Evolutionary conservation across 2,888 invertebrate genomes (phyloP), one percentile per base, ranked within the genome.

Genomic region (Callimorpha dominula): DNA sequence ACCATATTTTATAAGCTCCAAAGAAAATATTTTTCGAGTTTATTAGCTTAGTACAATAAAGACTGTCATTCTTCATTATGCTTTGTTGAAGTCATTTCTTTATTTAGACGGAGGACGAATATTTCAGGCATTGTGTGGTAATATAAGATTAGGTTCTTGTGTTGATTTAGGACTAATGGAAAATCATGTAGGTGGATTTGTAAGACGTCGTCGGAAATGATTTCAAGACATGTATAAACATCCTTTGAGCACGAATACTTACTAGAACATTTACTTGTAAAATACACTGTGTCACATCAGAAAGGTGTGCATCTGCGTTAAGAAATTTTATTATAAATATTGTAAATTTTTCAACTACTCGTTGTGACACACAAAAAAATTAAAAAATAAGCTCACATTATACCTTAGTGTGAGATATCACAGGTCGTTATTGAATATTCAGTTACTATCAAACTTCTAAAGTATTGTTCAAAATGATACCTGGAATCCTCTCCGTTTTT

Each of bases 1-100:
- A 91, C 91, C 89, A 92, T 92, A 92, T 93, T 94, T 93, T 90
- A 91, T 87, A 88, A 89, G 89, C 89, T 91, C 91, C 91, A 91
- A 91, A 82, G 89, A 90, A 91, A 92, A 92, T 87, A 89, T 85
- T 83, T 80, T 74, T 42, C 31, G 60, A 78, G 72, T 86, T 90
- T 90, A 87, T 89, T 88, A 84, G 79, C 81, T 84, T 78, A 77
- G 78, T 74, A 79, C 80, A 82, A 81, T 73, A 77, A 78, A 72
- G 64, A 76, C 80, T 81, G 82, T 81, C 82, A 77, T 75, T 82
- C 80, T 78, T 83, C 43, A 80, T 83, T 83, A 50, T 43, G 6
- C 65, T 69, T 40, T 69, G 68, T 71, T 71, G 50, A 68, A 49
- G 50, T 57, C 54, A 57, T 73, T 74, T 68, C 42, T 69, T 71